These are phyloP conservation scores for Acanthopleura granulata DNA, from an alignment of 2,888 invertebrate genomes.

Conservation along the genomic window DNA sequence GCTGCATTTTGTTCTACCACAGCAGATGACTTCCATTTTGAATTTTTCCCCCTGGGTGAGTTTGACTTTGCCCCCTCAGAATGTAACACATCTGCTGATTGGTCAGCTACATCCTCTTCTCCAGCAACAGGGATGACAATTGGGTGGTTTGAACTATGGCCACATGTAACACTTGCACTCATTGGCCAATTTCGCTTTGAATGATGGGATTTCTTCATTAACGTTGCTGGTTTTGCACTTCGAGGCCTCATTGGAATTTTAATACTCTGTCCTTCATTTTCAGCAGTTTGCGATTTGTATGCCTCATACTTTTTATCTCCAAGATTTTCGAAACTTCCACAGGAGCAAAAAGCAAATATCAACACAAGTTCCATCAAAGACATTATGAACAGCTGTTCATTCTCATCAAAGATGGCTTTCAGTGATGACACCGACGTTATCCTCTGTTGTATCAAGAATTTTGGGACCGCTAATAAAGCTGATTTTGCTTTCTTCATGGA, in stretches of 20 bases:
- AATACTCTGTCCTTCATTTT: no score
- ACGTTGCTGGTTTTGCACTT: neutral
- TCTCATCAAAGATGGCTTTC: conserved; percentile 30
- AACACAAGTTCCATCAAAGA: conserved; percentile 36
- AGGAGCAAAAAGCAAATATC: conserved; percentile 41
- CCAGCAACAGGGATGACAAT: neutral
- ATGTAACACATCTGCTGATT: neutral
- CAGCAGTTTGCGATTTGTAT: no score
- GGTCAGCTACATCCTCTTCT: neutral
- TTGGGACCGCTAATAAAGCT: no score
- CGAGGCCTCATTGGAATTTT: neutral
- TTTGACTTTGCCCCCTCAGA: no score
- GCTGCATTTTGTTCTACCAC: no score
- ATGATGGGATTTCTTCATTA: neutral
- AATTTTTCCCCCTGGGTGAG: no score
- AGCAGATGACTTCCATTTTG: no score
- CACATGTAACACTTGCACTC: no score
- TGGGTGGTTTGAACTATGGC: neutral
- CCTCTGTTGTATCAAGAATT: no score
- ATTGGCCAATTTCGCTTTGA: neutral
- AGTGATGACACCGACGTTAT: no score
- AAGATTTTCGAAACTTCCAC: conserved; percentile 30
- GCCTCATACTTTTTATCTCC: neutral
- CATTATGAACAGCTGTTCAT: conserved; percentile 36
- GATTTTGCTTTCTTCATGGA: no score